Evolutionary conservation across 92 coral and sea anemone genomes (phyloP), one percentile per base, ranked within the genome.

Genomic region (Virgularia gustaviana): DNA sequence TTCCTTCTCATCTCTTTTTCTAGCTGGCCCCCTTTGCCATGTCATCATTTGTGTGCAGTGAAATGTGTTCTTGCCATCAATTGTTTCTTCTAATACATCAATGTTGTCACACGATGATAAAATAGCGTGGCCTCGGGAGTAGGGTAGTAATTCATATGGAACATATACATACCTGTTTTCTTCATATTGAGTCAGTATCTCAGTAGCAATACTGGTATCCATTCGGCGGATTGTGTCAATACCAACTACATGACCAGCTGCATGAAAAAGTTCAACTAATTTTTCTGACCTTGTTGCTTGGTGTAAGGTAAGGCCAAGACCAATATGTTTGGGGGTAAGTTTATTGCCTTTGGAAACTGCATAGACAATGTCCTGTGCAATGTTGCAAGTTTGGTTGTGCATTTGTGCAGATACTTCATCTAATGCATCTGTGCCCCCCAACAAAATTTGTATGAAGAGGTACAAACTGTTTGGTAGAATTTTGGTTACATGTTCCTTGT

Each of bases 281-380:
- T 86, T 67, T 78, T 79, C 81, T 19, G 91, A 86, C 2, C 88
- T 31, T 16, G 88, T 86, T 23, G 91, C 88, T 49, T 87, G 91
- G 57, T 87, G 91, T 36, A 87, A 37, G 36, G 91, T 83, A 9
- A 83, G 85, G 6, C 87, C 90, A 11, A 83, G 6, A 3, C 90
- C 87, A 74, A 86, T 20, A 53, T 82, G 85, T 65, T 83, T 83
- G 4, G 87, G 85, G 3, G 82, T 86, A 16, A 81, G 35, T 39
- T 81, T 85, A 2, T 77, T 75, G 25, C 67, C 79, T 70, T 59
- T 81, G 15, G 83, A 81, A 47, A 49, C 73, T 9, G 65, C 58
- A 42, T 75, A 82, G 19, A 83, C 16, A 24, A 85, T 85, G 66
- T 78, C 90, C 72, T 82, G 87, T 64, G 87, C 79, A 28, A 86